Percentiles rank a stretch among this genome's conserved stretches.
phyloP scores from a whole-genome alignment of 2,797 vertebrate genomes.

The Enteromius anoplus region DNA sequence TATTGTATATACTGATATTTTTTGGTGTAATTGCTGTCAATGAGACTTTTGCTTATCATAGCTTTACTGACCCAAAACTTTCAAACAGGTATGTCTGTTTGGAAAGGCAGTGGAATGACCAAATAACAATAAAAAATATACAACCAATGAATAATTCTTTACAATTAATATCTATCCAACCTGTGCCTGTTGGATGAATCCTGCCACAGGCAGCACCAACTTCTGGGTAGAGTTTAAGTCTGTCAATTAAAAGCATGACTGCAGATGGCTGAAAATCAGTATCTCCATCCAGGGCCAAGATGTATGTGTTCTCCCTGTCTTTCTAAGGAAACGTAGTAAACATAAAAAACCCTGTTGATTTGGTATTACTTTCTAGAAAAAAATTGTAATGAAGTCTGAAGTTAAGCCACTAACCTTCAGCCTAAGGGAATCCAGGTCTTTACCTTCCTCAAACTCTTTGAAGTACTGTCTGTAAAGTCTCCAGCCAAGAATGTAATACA shows the following conservation, averaged over 20 bases:
- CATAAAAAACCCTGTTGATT: background rate
- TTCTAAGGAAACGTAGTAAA: slow-evolving; percentile 55
- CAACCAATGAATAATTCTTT: background rate
- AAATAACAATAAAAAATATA: too few relatives aligned
- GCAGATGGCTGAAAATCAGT: slow-evolving; percentile 77
- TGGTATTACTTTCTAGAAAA: background rate
- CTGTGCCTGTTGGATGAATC: slow-evolving; percentile 79
- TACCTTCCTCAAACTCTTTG: slow-evolving; percentile 24
- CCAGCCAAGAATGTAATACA: slow-evolving; percentile 74
- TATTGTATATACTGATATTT: too few relatives aligned
- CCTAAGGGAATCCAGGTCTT: slow-evolving; percentile 1
- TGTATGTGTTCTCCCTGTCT: slow-evolving; percentile 74
- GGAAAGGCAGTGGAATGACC: too few relatives aligned
- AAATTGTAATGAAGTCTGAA: too few relatives aligned
- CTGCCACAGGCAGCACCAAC: slow-evolving; percentile 78
- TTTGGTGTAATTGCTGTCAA: too few relatives aligned
- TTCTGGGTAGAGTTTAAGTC: slow-evolving; percentile 71
- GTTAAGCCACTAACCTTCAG: slow-evolving; percentile 56
- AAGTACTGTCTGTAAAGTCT: slow-evolving; percentile 67
- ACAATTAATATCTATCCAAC: slow-evolving; percentile 52
- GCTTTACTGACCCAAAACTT: too few relatives aligned
- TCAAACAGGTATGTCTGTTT: too few relatives aligned
- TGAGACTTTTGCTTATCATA: too few relatives aligned
- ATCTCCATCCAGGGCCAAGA: slow-evolving; percentile 78
- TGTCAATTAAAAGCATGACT: slow-evolving; percentile 75